Conservation (phyloP, 2,113 vertebrate species). For the Clarias magur region DNA sequence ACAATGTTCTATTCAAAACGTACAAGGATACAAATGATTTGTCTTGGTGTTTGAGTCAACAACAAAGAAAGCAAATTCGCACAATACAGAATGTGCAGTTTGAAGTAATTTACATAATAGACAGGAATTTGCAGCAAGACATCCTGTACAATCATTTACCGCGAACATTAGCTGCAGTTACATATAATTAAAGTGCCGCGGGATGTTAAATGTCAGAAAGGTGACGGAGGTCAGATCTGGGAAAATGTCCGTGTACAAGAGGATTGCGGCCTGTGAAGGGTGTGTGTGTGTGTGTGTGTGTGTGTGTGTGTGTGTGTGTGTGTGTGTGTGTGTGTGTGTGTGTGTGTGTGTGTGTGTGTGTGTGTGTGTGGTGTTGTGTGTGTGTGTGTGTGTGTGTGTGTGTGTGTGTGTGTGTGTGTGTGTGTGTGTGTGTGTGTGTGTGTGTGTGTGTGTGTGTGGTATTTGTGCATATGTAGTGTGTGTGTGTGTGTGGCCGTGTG, state of each 20-base stretch:
- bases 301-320: not conserved
- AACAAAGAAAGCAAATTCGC: not conserved
- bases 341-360: not conserved
- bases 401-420: no score
- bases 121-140: not conserved
- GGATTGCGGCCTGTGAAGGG: not conserved
- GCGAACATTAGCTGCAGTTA: not conserved
- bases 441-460: no score
- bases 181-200: not conserved
- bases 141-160: no score
- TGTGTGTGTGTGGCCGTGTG: no score
- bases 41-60: not conserved
- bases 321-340: not conserved
- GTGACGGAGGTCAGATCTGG: not conserved
- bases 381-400: no score
- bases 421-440: no score
- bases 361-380: not conserved
- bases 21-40: not conserved
- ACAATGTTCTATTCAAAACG: not conserved
- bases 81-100: not conserved
- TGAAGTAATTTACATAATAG: not conserved
- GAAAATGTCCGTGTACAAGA: not conserved
- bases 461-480: no score
- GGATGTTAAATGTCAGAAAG: not conserved
- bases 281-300: not conserved